These are phyloP conservation scores for Cryptomyrus ogoouensis DNA, from an alignment of 2,113 vertebrate genomes.

Conservation along the genomic window DNA sequence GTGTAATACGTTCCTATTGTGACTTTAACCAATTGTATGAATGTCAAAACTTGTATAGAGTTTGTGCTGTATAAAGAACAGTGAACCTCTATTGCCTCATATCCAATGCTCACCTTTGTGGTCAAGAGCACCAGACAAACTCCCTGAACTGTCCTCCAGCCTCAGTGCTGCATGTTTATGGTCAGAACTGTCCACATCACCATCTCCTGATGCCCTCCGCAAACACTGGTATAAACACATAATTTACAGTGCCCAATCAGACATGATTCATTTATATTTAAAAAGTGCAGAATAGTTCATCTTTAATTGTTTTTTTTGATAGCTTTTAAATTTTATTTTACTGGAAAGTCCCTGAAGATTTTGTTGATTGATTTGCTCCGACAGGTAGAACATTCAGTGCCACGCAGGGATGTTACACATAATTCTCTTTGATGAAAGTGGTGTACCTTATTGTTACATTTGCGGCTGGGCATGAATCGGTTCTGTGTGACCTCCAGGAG, in stretches of 20 bases:
- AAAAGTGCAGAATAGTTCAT: neutral
- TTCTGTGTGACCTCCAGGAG: conserved; percentile 46
- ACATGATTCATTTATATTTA: neutral
- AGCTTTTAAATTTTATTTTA: neutral
- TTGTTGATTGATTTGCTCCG: neutral
- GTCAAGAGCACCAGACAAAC: neutral
- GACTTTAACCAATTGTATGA: neutral
- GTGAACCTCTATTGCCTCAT: neutral
- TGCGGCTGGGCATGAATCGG: conserved; percentile 41
- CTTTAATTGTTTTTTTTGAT: neutral
- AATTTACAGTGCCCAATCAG: neutral
- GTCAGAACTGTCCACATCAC: neutral
- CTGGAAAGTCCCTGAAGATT: neutral
- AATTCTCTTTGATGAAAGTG: neutral
- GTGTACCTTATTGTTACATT: conserved; percentile 32
- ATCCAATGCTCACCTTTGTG: neutral
- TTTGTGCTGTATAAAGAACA: neutral
- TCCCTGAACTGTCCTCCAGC: neutral
- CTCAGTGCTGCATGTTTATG: neutral
- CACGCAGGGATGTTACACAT: neutral
- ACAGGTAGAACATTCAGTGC: neutral
- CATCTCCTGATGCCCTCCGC: neutral
- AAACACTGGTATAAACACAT: neutral
- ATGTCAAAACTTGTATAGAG: neutral
- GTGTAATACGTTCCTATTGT: neutral